These are phyloP conservation scores for Poecilobothrus nobilitatus DNA, from an alignment of 2,888 invertebrate genomes.

Conservation along the genomic window DNA sequence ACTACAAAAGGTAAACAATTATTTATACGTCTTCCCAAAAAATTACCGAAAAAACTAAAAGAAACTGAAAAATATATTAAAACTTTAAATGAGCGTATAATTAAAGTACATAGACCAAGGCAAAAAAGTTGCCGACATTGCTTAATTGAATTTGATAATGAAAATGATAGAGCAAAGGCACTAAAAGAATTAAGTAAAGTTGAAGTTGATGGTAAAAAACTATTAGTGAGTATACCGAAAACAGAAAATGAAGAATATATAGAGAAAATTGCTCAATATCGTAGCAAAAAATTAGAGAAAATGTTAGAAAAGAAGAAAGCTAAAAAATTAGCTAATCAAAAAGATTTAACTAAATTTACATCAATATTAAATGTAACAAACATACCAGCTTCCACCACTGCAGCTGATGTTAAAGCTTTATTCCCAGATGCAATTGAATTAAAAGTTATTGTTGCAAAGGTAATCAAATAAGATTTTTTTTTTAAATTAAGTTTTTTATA, in stretches of 20 bases:
- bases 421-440: conserved; percentile 12
- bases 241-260: conserved; percentile 2
- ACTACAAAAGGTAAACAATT: conserved; percentile 3
- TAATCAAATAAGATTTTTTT: not conserved
- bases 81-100: conserved; percentile 9
- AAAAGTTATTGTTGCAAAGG: not conserved
- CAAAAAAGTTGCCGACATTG: conserved; percentile 15
- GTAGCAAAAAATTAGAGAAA: not conserved
- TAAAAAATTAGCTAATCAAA: conserved; percentile 5
- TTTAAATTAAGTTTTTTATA: too few species aligned
- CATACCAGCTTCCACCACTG: not conserved
- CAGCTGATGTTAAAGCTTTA: conserved; percentile 9
- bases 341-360: not conserved
- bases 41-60: not conserved
- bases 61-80: conserved; percentile 13
- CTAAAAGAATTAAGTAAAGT: conserved; percentile 9
- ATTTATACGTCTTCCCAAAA: conserved; percentile 12
- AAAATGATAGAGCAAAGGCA: conserved; percentile 2
- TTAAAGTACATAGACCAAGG: conserved; percentile 10
- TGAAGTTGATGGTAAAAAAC: conserved; percentile 8
- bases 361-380: conserved; percentile 2
- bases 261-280: conserved; percentile 9
- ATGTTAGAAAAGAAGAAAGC: not conserved
- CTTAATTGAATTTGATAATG: conserved; percentile 14
- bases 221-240: conserved; percentile 4